A percentile compares a stretch with the other conserved stretches of the same genome.
phyloP scores from a whole-genome alignment of 2,888 invertebrate genomes.

The Leptopilina drosophilae region DNA sequence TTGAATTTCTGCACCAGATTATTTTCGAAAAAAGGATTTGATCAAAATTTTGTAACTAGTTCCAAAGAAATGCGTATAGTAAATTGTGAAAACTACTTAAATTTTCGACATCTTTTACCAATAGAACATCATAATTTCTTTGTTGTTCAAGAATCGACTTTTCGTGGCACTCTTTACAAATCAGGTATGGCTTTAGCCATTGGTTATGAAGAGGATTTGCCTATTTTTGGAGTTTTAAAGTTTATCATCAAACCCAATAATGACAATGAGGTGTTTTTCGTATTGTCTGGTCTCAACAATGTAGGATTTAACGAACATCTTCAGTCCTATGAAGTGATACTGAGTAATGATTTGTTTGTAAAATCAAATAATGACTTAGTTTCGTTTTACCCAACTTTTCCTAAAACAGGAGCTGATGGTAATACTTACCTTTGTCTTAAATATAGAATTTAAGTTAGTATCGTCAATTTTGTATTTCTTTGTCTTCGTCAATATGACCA shows the following conservation, averaged over 20 bases:
- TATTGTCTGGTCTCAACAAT: too few species aligned
- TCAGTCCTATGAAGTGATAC: too few species aligned
- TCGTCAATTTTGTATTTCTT: too few species aligned
- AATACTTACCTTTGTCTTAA: too few species aligned
- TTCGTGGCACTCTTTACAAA: slow-evolving; percentile 29
- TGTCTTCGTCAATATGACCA: too few species aligned
- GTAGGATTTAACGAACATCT: too few species aligned
- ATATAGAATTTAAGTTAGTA: too few species aligned
- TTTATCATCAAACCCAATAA: neutral
- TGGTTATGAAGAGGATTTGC: slow-evolving; percentile 28
- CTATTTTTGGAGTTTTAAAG: slow-evolving; percentile 37
- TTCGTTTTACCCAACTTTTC: too few species aligned
- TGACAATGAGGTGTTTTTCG: neutral
- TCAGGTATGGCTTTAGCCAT: slow-evolving; percentile 39
- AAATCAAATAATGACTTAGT: too few species aligned
- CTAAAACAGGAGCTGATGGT: too few species aligned
- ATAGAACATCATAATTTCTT: neutral
- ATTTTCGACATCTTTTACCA: neutral
- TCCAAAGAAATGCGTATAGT: neutral
- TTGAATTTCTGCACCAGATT: neutral
- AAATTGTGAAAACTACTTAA: neutral
- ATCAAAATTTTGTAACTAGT: neutral
- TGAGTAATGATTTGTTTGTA: too few species aligned
- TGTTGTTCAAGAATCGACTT: slow-evolving; percentile 33
- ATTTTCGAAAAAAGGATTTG: neutral